A percentile compares a stretch with the other conserved stretches of the same genome.
These are phyloP conservation scores for Lasioglossum calceatum DNA, from an alignment of 2,888 invertebrate genomes.

Conservation along the genomic window DNA sequence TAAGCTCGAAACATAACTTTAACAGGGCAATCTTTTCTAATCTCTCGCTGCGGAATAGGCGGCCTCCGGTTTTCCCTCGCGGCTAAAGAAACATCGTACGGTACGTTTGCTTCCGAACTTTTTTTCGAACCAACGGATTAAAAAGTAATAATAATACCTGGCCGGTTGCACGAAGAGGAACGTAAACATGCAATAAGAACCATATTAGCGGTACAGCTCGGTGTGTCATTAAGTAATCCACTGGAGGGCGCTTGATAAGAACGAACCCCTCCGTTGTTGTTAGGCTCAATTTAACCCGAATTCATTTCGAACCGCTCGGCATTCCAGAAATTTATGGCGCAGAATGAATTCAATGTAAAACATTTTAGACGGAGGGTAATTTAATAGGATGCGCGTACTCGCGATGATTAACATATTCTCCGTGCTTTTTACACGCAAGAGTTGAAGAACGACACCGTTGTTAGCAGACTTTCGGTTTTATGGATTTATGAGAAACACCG, in stretches of 20 bases:
- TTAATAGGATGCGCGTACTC: neutral
- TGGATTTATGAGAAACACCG: too few species aligned
- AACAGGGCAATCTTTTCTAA: conserved; percentile 7
- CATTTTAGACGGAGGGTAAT: neutral
- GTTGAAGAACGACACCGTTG: neutral
- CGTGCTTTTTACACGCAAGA: neutral
- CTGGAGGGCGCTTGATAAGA: neutral
- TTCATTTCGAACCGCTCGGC: neutral
- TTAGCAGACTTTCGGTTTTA: neutral
- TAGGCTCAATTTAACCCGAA: conserved; percentile 6
- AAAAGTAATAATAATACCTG: conserved; percentile 4
- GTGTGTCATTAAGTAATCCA: conserved; percentile 1
- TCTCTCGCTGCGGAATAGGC: neutral
- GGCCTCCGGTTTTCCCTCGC: neutral
- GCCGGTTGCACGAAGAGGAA: neutral
- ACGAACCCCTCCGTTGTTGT: neutral
- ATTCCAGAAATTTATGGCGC: neutral
- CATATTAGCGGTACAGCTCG: neutral
- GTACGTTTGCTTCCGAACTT: neutral
- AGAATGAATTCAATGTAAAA: neutral
- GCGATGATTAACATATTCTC: neutral
- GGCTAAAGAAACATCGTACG: neutral
- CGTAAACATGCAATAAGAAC: neutral
- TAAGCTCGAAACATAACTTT: conserved; percentile 28
- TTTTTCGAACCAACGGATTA: conserved; percentile 3